Percentiles rank a stretch among this genome's conserved stretches.
Conservation (phyloP, 2,888 invertebrate genomes). For the Ophraella communa region DNA sequence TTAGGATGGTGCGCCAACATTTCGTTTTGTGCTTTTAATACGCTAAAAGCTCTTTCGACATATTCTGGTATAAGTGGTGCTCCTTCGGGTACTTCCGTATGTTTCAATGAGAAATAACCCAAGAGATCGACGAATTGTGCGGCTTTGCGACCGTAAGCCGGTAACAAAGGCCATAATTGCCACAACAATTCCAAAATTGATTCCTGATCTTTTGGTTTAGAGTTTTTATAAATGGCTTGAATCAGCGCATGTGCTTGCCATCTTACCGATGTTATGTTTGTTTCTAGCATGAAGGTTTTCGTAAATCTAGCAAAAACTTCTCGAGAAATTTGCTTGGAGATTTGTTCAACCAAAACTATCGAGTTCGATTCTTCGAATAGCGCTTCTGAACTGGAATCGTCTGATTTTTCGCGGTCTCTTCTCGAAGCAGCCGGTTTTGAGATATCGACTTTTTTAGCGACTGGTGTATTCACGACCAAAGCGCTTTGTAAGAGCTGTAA, state of each 20-base stretch:
- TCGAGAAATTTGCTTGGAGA: slow-evolving; percentile 70
- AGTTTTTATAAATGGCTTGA: slow-evolving; percentile 85
- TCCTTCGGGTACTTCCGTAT: slow-evolving; percentile 72
- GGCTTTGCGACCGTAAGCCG: slow-evolving; percentile 91
- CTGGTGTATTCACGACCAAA: slow-evolving; percentile 68
- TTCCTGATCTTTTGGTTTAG: slow-evolving; percentile 78
- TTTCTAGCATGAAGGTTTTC: slow-evolving; percentile 89
- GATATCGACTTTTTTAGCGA: slow-evolving; percentile 44
- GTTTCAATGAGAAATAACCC: slow-evolving; percentile 92
- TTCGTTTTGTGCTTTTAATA: slow-evolving; percentile 88
- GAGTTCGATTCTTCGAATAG: slow-evolving; percentile 74
- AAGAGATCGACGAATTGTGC: slow-evolving; percentile 96
- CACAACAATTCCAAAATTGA: slow-evolving; percentile 83
- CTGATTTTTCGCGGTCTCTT: slow-evolving; percentile 71
- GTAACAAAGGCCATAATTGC: slow-evolving; percentile 89
- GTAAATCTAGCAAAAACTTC: slow-evolving; percentile 78
- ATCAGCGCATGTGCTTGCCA: slow-evolving; percentile 95
- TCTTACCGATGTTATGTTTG: slow-evolving; percentile 88
- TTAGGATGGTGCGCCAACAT: slow-evolving; percentile 91
- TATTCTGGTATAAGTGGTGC: slow-evolving; percentile 66
- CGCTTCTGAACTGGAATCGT: slow-evolving; percentile 70
- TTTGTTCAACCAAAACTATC: slow-evolving; percentile 71
- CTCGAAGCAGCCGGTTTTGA: slow-evolving; percentile 50
- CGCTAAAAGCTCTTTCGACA: slow-evolving; percentile 84
- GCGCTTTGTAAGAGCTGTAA: slow-evolving; percentile 90